These are phyloP conservation scores for Excalfactoria chinensis DNA, from an alignment of 2,113 vertebrate genomes.

Conservation along the genomic window DNA sequence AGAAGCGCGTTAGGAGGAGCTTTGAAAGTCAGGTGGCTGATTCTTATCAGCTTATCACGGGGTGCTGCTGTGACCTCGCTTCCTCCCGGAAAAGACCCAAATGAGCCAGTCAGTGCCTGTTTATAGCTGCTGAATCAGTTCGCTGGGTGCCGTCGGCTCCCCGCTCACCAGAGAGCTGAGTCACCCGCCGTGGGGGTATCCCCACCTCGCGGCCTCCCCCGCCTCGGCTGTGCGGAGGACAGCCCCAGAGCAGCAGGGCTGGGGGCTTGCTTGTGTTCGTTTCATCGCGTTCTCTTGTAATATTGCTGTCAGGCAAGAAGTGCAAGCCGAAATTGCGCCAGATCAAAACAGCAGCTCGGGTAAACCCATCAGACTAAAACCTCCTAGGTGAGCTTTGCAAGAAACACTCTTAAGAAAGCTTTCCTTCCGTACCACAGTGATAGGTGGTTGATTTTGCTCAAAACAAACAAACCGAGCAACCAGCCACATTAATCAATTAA, in stretches of 20 bases:
- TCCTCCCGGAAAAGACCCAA: neutral
- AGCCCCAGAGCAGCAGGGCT: neutral
- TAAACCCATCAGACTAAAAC: neutral
- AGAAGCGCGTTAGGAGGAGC: neutral
- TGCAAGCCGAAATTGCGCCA: neutral
- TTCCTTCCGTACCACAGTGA: neutral
- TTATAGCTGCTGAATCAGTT: neutral
- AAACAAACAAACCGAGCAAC: neutral
- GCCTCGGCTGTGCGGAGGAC: too few species aligned
- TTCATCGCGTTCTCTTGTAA: too few species aligned
- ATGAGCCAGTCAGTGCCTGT: neutral
- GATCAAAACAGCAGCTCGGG: neutral
- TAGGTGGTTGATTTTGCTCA: neutral
- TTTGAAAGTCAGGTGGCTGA: neutral
- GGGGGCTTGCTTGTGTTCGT: neutral
- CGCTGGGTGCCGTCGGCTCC: neutral
- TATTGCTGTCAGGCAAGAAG: neutral
- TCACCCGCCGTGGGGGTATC: neutral
- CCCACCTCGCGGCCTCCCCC: neutral
- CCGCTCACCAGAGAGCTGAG: fast-evolving
- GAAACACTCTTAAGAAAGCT: neutral
- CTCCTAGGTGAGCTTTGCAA: neutral
- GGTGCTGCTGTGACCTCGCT: fast-evolving
- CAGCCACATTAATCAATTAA: too few species aligned
- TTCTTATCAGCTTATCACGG: neutral